These are phyloP conservation scores for Pseudoatta argentina DNA, from an alignment of 1,140 invertebrate species.

Conservation along the genomic window DNA sequence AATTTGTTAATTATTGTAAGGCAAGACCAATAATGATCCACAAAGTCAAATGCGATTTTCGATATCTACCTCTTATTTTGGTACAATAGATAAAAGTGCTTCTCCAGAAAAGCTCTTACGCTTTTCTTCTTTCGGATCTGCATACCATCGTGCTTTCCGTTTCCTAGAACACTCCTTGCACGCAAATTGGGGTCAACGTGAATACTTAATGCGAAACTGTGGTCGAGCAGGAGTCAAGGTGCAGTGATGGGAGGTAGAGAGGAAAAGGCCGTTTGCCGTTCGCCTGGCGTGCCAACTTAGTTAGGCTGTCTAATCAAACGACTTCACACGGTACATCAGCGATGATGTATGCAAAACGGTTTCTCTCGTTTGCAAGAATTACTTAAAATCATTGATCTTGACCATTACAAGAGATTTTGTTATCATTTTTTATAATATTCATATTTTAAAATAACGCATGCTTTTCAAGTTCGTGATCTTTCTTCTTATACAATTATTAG, in stretches of 20 bases:
- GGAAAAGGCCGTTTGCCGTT: constrained; percentile 83
- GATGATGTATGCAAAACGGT: constrained; percentile 61
- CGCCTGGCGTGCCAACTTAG: constrained; percentile 83
- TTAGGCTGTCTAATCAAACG: constrained; percentile 82
- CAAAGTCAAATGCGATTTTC: constrained; percentile 10
- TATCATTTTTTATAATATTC: background rate
- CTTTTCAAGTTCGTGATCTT: background rate
- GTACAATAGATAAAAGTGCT: constrained; percentile 37
- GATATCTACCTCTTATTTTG: background rate
- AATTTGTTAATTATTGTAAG: constrained; percentile 19
- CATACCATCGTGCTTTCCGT: constrained; percentile 76
- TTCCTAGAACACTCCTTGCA: constrained; percentile 82
- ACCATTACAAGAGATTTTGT: background rate
- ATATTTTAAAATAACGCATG: background rate
- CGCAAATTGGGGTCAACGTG: constrained; percentile 84
- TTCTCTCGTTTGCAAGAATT: constrained; percentile 44
- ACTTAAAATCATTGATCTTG: constrained; percentile 34
- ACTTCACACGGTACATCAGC: constrained; percentile 71
- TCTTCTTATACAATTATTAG: background rate
- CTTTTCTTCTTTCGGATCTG: constrained; percentile 64
- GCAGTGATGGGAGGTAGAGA: constrained; percentile 82
- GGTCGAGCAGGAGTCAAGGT: constrained; percentile 83
- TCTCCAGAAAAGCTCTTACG: constrained; percentile 43
- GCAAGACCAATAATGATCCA: constrained; percentile 10
- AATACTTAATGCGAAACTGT: constrained; percentile 83